Evolutionary conservation across 1,140 invertebrate genomes (phyloP).

Genomic region (Cepaea nemoralis): DNA sequence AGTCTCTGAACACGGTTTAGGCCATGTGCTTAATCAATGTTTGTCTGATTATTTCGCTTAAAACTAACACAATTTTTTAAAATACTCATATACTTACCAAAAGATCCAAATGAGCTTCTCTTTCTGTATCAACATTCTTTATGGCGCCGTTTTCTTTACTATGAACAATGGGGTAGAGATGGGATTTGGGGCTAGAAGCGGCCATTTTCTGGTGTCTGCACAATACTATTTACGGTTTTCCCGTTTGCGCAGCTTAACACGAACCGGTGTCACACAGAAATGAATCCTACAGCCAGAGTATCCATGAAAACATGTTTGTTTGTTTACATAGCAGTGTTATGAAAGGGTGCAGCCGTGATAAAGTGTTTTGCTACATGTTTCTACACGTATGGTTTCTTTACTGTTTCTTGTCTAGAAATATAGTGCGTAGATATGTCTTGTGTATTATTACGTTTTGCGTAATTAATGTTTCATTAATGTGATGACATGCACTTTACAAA

Average conservation of each 20-base stretch:
- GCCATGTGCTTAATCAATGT: background rate
- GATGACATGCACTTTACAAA: too few species aligned
- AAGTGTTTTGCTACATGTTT: background rate
- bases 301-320: background rate
- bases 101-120: background rate
- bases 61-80: background rate
- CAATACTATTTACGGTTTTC: constrained; percentile 10
- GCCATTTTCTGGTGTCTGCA: constrained; percentile 13
- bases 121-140: background rate
- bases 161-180: background rate
- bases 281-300: background rate
- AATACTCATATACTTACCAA: background rate
- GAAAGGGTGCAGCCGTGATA: background rate
- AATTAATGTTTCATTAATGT: too few species aligned
- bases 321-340: background rate
- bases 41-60: background rate
- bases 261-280: background rate
- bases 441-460: too few species aligned
- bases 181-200: background rate
- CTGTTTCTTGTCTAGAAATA: too few species aligned
- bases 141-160: constrained; percentile 2
- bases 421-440: too few species aligned
- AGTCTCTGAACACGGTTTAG: background rate
- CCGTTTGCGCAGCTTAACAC: background rate
- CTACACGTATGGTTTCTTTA: too few species aligned